Evolutionary conservation across 2,113 vertebrate species (phyloP), one percentile per base, ranked within the genome.

Genomic region (Acrocephalus arundinaceus): DNA sequence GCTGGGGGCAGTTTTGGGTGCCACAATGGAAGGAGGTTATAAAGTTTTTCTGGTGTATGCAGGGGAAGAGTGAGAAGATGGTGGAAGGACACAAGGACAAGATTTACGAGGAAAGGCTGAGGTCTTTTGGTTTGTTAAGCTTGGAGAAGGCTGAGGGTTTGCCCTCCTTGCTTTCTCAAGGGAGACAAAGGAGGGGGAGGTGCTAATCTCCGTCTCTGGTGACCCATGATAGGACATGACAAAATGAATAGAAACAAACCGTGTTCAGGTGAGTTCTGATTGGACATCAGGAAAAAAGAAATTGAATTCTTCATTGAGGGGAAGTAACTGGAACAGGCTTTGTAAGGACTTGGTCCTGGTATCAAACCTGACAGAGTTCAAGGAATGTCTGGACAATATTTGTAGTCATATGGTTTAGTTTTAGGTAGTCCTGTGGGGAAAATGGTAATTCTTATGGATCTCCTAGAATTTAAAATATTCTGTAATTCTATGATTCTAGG

Each of bases 131-230:
- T 22, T 73, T 73, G 22, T 45, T 73, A 48, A 58, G 8, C 18
- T 54, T 81, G n/a, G 39, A 85, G 24, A 49, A 59, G 31, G 16
- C 24, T 41, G 74, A 30, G 12, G 8, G 25, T 7, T 23, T 68
- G 18, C 12, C 33, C 7, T 66, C 35, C 25, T 31, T 19, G 9
- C 19, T 85, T 87, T 48, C 58, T 58, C 48, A 85, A 7, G 9
- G 20, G 1, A 4, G 5, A 2, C 7, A 48, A 15, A 52, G 22
- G 9, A 54, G 3, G 2, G 10, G 19, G 16, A 57, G 17, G 4
- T 25, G 12, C 35, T 45, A 37, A 19, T 37, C 11, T 48, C 30
- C 49, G 22, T 41, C 30, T 37, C 45, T 73, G 27, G 12, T 24
- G 51, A 37, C 7, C 25, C 37, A 25, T 19, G 37, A 51, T 13